These are phyloP conservation scores for Acromyrmex heyeri DNA, from an alignment of 1,140 invertebrate genomes.

Conservation along the genomic window DNA sequence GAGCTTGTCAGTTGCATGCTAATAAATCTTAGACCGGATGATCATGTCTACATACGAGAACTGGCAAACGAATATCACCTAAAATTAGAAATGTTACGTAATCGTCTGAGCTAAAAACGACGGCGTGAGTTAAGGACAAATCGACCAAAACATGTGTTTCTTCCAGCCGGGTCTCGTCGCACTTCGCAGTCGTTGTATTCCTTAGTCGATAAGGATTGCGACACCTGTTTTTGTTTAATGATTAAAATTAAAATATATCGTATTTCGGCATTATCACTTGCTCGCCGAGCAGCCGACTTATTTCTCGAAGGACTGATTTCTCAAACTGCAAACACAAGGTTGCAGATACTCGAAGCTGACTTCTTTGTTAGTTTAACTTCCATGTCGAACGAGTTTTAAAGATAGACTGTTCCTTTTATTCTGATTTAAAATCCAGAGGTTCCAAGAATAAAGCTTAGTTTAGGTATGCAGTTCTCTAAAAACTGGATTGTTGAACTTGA, in stretches of 20 bases:
- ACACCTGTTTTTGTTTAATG: constrained; percentile 36
- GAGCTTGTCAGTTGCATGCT: neutral
- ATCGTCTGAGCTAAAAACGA: neutral
- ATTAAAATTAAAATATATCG: constrained; percentile 52
- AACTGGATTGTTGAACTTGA: too few relatives aligned
- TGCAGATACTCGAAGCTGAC: neutral
- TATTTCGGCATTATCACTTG: constrained; percentile 25
- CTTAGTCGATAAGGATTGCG: constrained; percentile 18
- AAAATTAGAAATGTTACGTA: constrained; percentile 49
- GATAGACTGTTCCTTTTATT: neutral
- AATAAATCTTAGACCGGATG: constrained; percentile 1
- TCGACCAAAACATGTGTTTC: neutral
- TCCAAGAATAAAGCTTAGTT: neutral
- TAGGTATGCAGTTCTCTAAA: too few relatives aligned
- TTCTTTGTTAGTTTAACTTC: neutral
- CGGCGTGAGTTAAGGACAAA: constrained; percentile 7
- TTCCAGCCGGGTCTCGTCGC: constrained; percentile 26
- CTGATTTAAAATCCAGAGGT: neutral
- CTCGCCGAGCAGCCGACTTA: neutral
- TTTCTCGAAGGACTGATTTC: constrained; percentile 23
- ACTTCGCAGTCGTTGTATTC: constrained; percentile 45
- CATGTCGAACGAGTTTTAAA: neutral
- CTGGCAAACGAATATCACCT: neutral
- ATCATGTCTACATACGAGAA: neutral
- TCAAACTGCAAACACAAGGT: neutral